Conservation (phyloP, 2,888 invertebrate genomes). For the Rhorus exstirpatorius region DNA sequence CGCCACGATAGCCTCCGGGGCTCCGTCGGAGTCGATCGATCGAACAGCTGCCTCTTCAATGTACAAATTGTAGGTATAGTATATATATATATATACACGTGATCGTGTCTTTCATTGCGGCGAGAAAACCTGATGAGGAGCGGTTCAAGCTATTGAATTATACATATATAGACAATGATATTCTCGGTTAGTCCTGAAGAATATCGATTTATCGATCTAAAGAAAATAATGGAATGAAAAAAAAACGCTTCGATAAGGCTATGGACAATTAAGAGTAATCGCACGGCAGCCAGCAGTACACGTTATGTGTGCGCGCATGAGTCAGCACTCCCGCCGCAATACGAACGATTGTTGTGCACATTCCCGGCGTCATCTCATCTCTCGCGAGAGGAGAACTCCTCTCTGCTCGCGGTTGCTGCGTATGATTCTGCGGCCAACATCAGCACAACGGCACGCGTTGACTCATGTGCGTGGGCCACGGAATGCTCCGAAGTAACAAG, state of each 20-base stretch:
- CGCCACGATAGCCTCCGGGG: slow-evolving; percentile 21
- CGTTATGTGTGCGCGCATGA: slow-evolving; percentile 60
- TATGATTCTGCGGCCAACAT: slow-evolving; percentile 61
- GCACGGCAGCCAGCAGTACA: background rate
- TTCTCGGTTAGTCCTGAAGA: slow-evolving; percentile 15
- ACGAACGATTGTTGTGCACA: slow-evolving; percentile 50
- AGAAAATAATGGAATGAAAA: slow-evolving; percentile 18
- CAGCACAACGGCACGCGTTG: slow-evolving; percentile 78
- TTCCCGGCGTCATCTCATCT: slow-evolving; percentile 73
- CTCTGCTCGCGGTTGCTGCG: slow-evolving; percentile 54
- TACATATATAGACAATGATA: slow-evolving; percentile 15
- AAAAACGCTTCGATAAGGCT: slow-evolving; percentile 26
- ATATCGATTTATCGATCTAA: slow-evolving; percentile 1
- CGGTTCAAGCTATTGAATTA: slow-evolving; percentile 5
- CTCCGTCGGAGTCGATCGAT: slow-evolving; percentile 26
- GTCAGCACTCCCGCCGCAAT: slow-evolving; percentile 71
- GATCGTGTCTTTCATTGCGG: slow-evolving; percentile 14
- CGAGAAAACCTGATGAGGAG: slow-evolving; percentile 29
- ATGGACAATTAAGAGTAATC: slow-evolving; percentile 38
- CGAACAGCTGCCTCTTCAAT: slow-evolving; percentile 25
- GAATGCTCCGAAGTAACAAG: slow-evolving; percentile 75
- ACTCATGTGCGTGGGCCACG: slow-evolving; percentile 83
- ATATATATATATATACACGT: too few species aligned
- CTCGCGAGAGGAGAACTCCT: slow-evolving; percentile 51
- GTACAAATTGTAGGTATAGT: slow-evolving; percentile 32